Percentiles rank a stretch among this genome's conserved stretches.
Conservation (phyloP, 2,888 invertebrate species). For the Uropetala carovei region DNA sequence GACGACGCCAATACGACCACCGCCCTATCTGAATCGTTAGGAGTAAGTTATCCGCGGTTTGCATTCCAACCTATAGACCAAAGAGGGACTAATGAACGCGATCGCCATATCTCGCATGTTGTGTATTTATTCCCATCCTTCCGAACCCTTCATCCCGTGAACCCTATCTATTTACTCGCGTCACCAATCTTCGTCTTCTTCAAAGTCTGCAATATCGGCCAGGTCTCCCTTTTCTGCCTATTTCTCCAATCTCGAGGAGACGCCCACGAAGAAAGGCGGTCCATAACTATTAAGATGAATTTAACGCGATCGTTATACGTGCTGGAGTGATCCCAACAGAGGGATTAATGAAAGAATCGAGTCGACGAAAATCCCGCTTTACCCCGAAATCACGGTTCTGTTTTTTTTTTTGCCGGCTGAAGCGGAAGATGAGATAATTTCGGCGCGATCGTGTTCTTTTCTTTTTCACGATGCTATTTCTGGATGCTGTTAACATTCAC, state of each 20-base stretch:
- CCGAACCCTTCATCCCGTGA: not conserved
- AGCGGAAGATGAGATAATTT: too few relatives aligned
- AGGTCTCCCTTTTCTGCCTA: too few relatives aligned
- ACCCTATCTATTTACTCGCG: not conserved
- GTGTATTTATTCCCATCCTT: not conserved
- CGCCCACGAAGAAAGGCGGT: not conserved
- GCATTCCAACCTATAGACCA: too few relatives aligned
- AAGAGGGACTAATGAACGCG: too few relatives aligned
- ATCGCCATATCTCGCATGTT: not conserved
- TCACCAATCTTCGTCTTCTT: not conserved
- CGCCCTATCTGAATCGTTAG: too few relatives aligned
- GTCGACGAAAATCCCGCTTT: not conserved
- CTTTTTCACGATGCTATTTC: too few relatives aligned
- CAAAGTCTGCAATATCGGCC: not conserved
- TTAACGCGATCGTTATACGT: slow-evolving; percentile 14
- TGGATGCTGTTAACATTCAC: too few relatives aligned
- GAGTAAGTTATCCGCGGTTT: too few relatives aligned
- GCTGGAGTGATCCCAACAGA: not conserved
- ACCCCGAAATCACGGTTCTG: not conserved
- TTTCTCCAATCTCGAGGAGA: not conserved
- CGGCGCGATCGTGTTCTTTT: too few relatives aligned
- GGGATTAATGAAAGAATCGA: not conserved
- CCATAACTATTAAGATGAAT: not conserved
- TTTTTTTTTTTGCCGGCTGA: not conserved
- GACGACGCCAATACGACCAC: too few relatives aligned